These are phyloP conservation scores for Setophaga petechia DNA, from an alignment of 2,113 vertebrate species.

Conservation along the genomic window DNA sequence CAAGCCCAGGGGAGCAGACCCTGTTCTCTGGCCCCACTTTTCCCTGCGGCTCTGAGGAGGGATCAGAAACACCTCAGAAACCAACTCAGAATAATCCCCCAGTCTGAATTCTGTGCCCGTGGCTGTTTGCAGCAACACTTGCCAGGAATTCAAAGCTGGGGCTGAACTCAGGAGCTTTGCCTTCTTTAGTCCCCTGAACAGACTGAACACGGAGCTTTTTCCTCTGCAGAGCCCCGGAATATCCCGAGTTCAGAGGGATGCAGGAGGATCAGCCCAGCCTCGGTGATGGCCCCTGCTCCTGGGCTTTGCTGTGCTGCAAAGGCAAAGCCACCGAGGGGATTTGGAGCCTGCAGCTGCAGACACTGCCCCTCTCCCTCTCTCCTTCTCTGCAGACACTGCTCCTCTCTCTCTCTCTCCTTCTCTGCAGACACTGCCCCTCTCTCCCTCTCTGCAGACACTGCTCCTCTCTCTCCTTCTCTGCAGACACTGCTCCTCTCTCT, in stretches of 20 bases:
- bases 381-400: too few species aligned
- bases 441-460: not conserved
- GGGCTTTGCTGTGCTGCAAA: not conserved
- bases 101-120: not conserved
- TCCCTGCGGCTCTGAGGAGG: not conserved
- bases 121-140: not conserved
- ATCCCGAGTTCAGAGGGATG: not conserved
- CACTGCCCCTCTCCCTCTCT: not conserved
- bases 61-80: not conserved
- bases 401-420: not conserved
- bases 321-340: not conserved
- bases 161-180: not conserved
- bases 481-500: too few species aligned
- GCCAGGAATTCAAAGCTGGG: not conserved
- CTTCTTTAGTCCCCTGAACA: not conserved
- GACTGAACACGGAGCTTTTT: not conserved
- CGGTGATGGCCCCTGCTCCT: rapidly evolving
- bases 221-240: not conserved
- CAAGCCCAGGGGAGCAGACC: not conserved
- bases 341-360: not conserved
- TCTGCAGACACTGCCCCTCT: too few species aligned
- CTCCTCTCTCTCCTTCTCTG: too few species aligned
- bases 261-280: not conserved
- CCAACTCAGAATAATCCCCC: not conserved
- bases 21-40: not conserved